Evolutionary conservation across 2,888 invertebrate genomes (phyloP), one percentile per base, ranked within the genome.

Genomic region (Drosophila pseudotalamancana): DNA sequence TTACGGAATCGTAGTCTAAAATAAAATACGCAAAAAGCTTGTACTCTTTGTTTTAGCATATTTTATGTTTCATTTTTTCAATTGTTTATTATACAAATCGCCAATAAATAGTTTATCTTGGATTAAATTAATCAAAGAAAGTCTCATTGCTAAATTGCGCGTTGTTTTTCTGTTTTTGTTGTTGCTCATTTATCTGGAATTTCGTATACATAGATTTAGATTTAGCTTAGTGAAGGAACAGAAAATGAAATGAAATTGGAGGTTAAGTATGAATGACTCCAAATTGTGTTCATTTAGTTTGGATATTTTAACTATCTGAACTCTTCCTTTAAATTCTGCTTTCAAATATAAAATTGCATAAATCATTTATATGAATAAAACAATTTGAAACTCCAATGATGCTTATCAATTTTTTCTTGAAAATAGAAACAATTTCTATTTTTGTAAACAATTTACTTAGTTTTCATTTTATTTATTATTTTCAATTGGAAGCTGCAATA

Each of bases 61-160:
- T n/a, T n/a, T n/a, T n/a, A 43, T 18, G 19, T 64, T 70, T 55
- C 16, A 9, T 55, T 46, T 43, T 64, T 74, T 74, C 57, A 62
- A 59, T 79, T 21, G 50, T 80, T 83, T 83, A 83, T 72, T 85
- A 65, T 85, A 85, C 70, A 77, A 77, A 77, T 9, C 59, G 49
- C 66, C 72, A 69, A 57, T 64, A 71, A 65, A 64, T 62, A 51
- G 42, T 54, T 51, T 43, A 42, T 25, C 39, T 50, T 61, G 67
- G 57, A 46, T 61, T 59, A 77, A 80, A 61, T 68, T 53, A 79
- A 78, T 84, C 60, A 73, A 77, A 84, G 56, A 83, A 80, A 77
- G 85, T 77, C 85, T 77, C 85, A 61, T 77, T 77, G 77, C 77
- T 82, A 82, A 85, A 78, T 78, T 78, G 77, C 77, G 86, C 77